Base-by-base conservation (phyloP, 2,113 vertebrate genomes). In the Epinephelus fuscoguttatus region DNA sequence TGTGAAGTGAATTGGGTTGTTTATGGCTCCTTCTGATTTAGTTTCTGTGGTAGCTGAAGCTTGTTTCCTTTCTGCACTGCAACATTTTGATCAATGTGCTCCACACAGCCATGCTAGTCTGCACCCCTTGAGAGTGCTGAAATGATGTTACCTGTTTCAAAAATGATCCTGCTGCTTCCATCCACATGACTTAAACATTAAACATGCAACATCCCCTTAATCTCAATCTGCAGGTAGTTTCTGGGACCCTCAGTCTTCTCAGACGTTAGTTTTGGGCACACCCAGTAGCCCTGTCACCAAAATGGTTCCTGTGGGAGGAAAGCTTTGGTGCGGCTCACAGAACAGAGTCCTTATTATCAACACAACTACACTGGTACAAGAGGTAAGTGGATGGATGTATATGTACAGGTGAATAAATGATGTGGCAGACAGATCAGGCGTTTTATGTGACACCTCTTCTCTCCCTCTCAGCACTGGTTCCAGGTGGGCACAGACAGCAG, bases 231-330 rank as follows among this genome's bases (percentile, higher is more conserved):
- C 93, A 99, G 98, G 98, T n/a, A 98, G 86, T 91, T 99, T 99
- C 93, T 99, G 98, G 98, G 98, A 99, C 88, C 92, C 97, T n/a
- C 98, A 98, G 40, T 97, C 97, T 85, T 97, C 97, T 75, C 98
- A 98, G 75, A 97, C 96, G 0, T 90, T 99, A 80, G 95, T 96
- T 11, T 84, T 99, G 74, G 98, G 98, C 59, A 95, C 97, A 0
- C 96, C 97, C 0, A 96, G 95, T 19, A 96, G 95, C 90, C 98
- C 98, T 1, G 93, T 99, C 80, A 98, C 98, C 84, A 99, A 98
- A 94, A 99, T 99, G 98, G 98, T 99, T 76, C 97, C 97, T 0
- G 97, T 98, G 74, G 96, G 96, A 0, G 97, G 97, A 60, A 97
- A 96, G 85, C 96, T 99, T 0, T 99, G 98, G 98, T 99, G 98